Percentiles rank a stretch among this genome's conserved stretches.
Evolutionary conservation across 2,888 invertebrate genomes (phyloP).

Genomic region (Laothoe populi): DNA sequence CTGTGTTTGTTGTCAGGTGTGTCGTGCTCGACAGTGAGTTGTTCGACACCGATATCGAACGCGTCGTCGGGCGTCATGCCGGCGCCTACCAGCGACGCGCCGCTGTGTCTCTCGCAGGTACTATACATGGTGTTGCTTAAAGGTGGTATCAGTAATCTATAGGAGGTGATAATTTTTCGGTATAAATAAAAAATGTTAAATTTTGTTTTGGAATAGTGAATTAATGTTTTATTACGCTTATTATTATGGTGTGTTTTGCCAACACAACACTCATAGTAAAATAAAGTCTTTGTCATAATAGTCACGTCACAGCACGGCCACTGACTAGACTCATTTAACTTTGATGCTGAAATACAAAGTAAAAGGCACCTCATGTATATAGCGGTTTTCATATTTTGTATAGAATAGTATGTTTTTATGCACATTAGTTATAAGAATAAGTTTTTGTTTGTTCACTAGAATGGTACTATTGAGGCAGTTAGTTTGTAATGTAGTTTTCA

Average conservation of each 20-base stretch:
- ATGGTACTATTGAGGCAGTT: not conserved
- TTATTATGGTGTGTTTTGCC: too few relatives aligned
- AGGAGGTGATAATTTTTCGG: too few relatives aligned
- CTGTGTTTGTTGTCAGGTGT: conserved; percentile 43
- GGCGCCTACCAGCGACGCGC: conserved; percentile 87
- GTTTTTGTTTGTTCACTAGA: not conserved
- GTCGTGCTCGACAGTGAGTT: conserved; percentile 68
- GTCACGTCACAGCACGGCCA: too few relatives aligned
- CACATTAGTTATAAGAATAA: not conserved
- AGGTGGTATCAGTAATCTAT: too few relatives aligned
- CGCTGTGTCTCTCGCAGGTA: conserved; percentile 89
- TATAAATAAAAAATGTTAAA: too few relatives aligned
- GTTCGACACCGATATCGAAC: conserved; percentile 75
- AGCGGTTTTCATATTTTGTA: not conserved
- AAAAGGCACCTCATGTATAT: too few relatives aligned
- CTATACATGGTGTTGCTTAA: not conserved
- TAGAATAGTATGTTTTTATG: not conserved
- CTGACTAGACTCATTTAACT: too few relatives aligned
- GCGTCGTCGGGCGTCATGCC: conserved; percentile 84
- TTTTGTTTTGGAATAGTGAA: too few relatives aligned
- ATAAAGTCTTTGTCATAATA: too few relatives aligned
- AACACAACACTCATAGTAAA: too few relatives aligned
- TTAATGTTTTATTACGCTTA: too few relatives aligned
- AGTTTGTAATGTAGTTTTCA: not conserved
- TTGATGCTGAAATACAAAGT: too few relatives aligned